phyloP scores from a whole-genome alignment of 2,113 vertebrate species.

The Nothocercus julius region DNA sequence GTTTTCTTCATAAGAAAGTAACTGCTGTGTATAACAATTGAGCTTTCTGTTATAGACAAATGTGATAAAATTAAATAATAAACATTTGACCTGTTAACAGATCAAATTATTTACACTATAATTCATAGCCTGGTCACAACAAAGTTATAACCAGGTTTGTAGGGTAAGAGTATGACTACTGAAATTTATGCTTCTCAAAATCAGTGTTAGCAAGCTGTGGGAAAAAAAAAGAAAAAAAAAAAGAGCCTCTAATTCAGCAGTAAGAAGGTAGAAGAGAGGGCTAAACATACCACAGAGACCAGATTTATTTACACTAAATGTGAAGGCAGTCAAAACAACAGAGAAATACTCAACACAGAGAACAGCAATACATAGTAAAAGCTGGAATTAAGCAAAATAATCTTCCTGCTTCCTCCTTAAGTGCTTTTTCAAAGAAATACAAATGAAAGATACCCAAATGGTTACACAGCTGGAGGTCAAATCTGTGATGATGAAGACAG shows the following conservation, averaged over 20 bases:
- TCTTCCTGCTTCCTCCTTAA: background rate
- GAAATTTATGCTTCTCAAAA: background rate
- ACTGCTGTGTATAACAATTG: background rate
- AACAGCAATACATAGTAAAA: background rate
- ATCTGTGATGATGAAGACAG: background rate
- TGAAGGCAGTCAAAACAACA: constrained; percentile 4
- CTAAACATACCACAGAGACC: background rate
- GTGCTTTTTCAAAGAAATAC: background rate
- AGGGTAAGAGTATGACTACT: background rate
- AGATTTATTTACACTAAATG: constrained; percentile 9
- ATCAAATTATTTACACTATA: background rate
- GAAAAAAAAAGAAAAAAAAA: background rate
- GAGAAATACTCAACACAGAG: background rate
- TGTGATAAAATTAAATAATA: background rate
- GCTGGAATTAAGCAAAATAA: background rate
- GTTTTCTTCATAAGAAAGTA: background rate
- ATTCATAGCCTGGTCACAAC: background rate
- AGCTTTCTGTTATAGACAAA: background rate
- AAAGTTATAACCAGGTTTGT: background rate
- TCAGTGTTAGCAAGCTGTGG: background rate
- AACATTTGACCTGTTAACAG: background rate
- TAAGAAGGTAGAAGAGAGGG: background rate
- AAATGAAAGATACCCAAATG: background rate
- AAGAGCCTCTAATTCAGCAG: background rate
- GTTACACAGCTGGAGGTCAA: background rate